Evolutionary conservation across 2,888 invertebrate species (phyloP), one percentile per base, ranked within the genome.

Genomic region (Tromatobia lineatoria): DNA sequence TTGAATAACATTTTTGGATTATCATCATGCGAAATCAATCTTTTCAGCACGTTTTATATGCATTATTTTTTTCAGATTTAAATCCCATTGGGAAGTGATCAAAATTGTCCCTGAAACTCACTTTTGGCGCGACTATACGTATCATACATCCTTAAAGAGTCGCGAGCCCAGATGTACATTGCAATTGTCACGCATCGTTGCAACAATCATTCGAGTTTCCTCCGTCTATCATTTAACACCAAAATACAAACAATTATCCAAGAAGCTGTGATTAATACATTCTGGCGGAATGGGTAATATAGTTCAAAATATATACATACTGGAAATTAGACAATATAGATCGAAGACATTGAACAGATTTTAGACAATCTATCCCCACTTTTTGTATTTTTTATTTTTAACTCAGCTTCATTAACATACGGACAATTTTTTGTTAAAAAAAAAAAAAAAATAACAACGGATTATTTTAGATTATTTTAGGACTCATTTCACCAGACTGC

Each of bases 111-210:
- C n/a, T n/a, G n/a, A n/a, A n/a, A n/a, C n/a, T n/a, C n/a, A n/a
- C n/a, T n/a, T n/a, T n/a, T n/a, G n/a, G n/a, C n/a, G n/a, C n/a
- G n/a, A n/a, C n/a, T n/a, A n/a, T n/a, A n/a, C n/a, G n/a, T n/a
- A n/a, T n/a, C n/a, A n/a, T n/a, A n/a, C n/a, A n/a, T n/a, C n/a
- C n/a, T n/a, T n/a, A 23, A 18, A 11, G 25, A 59, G 59, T 59
- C 23, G 45, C 15, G 13, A 73, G 25, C 18, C 61, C 57, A 59
- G 57, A 47, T 67, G 54, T 57, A 50, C 47, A 57, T 66, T 73
- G 64, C 66, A 38, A 47, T 73, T 77, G 67, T 77, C 71, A 57
- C 54, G 54, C 66, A 66, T 66, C 59, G 69, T 59, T 52, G 34
- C 47, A 54, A 54, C 20, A 71, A 57, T 54, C 20, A 11, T 45